A percentile compares a stretch with the other conserved stretches of the same genome.
Conservation (phyloP, 2,888 invertebrate genomes). For the Melieria picta region DNA sequence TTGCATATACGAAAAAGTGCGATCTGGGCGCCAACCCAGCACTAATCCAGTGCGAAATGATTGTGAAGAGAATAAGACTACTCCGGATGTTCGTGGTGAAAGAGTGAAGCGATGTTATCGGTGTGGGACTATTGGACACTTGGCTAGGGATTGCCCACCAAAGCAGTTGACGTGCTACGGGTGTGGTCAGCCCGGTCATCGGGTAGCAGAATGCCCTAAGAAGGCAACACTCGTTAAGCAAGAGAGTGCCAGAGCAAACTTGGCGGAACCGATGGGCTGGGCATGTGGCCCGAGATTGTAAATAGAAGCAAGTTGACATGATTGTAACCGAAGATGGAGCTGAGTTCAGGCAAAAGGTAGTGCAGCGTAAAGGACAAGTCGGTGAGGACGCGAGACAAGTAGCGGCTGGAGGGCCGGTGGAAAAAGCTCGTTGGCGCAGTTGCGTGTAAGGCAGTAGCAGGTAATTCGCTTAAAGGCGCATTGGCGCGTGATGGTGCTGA, state of each 20-base stretch:
- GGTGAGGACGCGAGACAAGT: no score
- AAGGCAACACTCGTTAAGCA: background rate
- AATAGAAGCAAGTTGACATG: no score
- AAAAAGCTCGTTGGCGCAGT: no score
- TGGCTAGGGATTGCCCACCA: conserved; percentile 2
- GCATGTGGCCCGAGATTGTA: no score
- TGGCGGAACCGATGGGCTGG: background rate
- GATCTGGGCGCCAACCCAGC: background rate
- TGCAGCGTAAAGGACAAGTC: no score
- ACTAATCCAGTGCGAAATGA: background rate
- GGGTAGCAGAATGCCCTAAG: no score
- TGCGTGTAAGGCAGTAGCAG: no score
- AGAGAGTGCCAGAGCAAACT: background rate
- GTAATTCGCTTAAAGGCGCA: no score
- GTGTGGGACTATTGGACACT: background rate
- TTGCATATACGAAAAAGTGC: conserved; percentile 22
- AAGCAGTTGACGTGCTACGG: conserved; percentile 3
- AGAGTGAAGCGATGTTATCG: conserved; percentile 3
- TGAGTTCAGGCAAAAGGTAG: no score
- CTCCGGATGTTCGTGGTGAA: background rate
- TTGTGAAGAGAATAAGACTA: background rate
- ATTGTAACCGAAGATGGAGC: no score
- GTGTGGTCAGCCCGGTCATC: conserved; percentile 8
- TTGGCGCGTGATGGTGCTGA: no score
- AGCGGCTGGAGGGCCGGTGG: no score